Percentiles rank a stretch among this genome's conserved stretches.
These are phyloP conservation scores for Pissodes strobi DNA, from an alignment of 1,140 invertebrate species.

Conservation along the genomic window DNA sequence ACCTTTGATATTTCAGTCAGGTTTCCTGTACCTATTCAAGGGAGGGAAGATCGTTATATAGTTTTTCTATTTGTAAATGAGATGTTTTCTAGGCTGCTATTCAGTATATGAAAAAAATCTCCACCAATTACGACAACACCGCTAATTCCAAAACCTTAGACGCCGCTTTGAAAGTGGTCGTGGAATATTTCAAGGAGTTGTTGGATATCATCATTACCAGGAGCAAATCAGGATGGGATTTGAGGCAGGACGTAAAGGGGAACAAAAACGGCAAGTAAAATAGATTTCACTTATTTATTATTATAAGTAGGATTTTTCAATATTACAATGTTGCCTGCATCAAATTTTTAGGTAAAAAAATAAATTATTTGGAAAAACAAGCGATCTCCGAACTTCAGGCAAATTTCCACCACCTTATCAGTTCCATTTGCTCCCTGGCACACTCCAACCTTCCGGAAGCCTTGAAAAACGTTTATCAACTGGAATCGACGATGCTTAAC, in stretches of 20 bases:
- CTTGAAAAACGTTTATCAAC: conserved; percentile 30
- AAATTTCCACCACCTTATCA: conserved; percentile 36
- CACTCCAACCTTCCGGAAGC: conserved; percentile 33
- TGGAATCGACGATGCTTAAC: conserved; percentile 39
- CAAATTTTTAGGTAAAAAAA: conserved; percentile 5
- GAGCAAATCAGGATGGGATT: conserved; percentile 5
- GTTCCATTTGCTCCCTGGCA: conserved; percentile 32
- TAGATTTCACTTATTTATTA: background rate
- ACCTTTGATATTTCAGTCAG: no score
- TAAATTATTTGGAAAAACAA: conserved; percentile 26
- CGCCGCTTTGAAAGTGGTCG: conserved; percentile 17
- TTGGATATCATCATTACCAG: conserved; percentile 37
- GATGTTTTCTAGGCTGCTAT: conserved; percentile 18
- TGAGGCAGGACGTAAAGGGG: background rate
- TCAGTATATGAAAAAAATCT: conserved; percentile 28
- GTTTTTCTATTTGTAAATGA: no score
- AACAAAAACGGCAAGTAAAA: background rate
- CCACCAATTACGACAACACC: conserved; percentile 30
- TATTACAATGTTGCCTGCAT: background rate
- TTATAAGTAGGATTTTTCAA: background rate
- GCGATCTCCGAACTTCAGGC: conserved; percentile 32
- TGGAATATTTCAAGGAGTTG: conserved; percentile 35
- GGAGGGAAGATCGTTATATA: no score
- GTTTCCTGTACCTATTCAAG: no score
- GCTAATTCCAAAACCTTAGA: conserved; percentile 28